These are phyloP conservation scores for Cricetomys ansorgei DNA, from an alignment of 2,113 vertebrate species.

Conservation along the genomic window DNA sequence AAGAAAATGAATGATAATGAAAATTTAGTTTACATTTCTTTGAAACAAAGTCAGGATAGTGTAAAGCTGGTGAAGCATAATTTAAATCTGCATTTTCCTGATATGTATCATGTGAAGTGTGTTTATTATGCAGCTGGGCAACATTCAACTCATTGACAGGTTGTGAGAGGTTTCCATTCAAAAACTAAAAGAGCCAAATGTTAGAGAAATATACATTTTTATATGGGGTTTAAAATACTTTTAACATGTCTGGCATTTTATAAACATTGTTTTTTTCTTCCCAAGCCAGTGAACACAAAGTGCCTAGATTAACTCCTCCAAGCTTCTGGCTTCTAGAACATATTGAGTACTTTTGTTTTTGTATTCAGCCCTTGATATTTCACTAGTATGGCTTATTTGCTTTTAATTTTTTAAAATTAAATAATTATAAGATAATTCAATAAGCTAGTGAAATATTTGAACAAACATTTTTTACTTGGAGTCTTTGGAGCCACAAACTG, in stretches of 20 bases:
- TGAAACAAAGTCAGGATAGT: background rate
- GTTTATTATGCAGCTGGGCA: background rate
- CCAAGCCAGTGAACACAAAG: background rate
- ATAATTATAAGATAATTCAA: background rate
- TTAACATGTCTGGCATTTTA: background rate
- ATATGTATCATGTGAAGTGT: background rate
- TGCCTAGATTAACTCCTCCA: constrained; percentile 28
- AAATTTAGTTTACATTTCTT: background rate
- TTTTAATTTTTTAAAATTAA: constrained; percentile 2
- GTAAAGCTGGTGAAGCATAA: background rate
- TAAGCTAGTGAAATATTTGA: background rate
- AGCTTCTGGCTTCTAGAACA: background rate
- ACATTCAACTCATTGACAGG: background rate
- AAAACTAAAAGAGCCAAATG: background rate
- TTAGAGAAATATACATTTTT: constrained; percentile 1
- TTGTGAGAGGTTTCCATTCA: background rate
- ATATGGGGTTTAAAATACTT: background rate
- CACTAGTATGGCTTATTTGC: background rate
- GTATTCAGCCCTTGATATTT: constrained; percentile 20
- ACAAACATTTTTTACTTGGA: background rate
- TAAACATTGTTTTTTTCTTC: background rate
- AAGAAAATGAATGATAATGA: constrained; percentile 22
- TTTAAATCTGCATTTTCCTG: constrained; percentile 23
- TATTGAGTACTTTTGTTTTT: constrained; percentile 1
- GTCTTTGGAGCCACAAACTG: background rate